Percentiles rank a stretch among this genome's conserved stretches.
phyloP scores from a whole-genome alignment of 2,888 invertebrate species.

The Liodrosophila aerea region DNA sequence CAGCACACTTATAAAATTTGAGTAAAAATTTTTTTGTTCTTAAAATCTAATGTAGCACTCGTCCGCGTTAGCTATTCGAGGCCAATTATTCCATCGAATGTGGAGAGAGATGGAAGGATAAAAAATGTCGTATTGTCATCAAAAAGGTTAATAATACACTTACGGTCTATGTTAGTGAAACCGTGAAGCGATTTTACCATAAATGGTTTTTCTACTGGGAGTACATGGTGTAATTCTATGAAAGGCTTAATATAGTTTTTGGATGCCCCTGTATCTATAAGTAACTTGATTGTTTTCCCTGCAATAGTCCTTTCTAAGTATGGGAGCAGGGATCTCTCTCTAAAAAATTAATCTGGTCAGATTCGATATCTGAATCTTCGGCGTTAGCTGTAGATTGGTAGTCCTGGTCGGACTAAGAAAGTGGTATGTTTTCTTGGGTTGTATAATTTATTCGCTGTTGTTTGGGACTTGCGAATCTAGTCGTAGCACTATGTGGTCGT shows the following conservation, averaged over 20 bases:
- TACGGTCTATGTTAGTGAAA: neutral
- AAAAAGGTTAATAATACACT: slow-evolving; percentile 3
- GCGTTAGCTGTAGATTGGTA: neutral
- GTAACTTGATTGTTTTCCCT: slow-evolving; percentile 2
- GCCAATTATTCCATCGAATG: slow-evolving; percentile 16
- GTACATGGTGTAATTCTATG: neutral
- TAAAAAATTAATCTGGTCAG: slow-evolving; percentile 12
- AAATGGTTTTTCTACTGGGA: neutral
- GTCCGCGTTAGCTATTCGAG: slow-evolving; percentile 14
- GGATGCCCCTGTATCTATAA: slow-evolving; percentile 3
- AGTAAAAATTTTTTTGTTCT: slow-evolving; percentile 5
- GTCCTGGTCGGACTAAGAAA: neutral
- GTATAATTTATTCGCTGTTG: slow-evolving; percentile 6
- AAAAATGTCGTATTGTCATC: slow-evolving; percentile 4
- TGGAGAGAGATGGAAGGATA: neutral
- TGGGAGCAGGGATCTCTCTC: slow-evolving; percentile 3
- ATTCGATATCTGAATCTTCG: neutral
- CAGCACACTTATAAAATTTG: neutral
- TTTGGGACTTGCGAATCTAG: slow-evolving; percentile 2
- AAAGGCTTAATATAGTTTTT: slow-evolving; percentile 9
- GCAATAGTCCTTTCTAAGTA: slow-evolving; percentile 5
- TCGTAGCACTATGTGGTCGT: slow-evolving; percentile 5
- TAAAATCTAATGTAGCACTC: neutral
- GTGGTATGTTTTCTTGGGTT: neutral
- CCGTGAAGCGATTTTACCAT: slow-evolving; percentile 1